Evolutionary conservation across 2,888 invertebrate species (phyloP).

Genomic region (Polydesmus complanatus): DNA sequence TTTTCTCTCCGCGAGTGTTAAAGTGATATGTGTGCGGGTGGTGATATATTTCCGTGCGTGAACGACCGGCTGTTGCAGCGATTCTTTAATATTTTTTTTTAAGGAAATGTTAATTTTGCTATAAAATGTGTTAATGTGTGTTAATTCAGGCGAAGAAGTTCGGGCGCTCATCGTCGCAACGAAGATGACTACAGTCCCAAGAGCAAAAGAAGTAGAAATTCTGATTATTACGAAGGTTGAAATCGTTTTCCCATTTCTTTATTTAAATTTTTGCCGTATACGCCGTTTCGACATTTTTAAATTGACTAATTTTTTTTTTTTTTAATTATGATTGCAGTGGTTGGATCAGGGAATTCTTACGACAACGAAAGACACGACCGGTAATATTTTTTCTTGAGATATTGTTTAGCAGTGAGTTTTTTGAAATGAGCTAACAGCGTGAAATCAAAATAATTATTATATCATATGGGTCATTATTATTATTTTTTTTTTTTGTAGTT

Average conservation of each 20-base stretch:
- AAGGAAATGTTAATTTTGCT: too few relatives aligned
- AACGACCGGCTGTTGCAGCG: too few relatives aligned
- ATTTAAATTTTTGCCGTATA: neutral
- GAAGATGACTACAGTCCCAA: slow-evolving; percentile 19
- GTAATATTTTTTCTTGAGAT: neutral
- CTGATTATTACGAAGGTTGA: slow-evolving; percentile 22
- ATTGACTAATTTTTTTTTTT: neutral
- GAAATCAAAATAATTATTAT: too few relatives aligned
- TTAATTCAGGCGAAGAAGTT: slow-evolving; percentile 19
- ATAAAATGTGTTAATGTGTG: slow-evolving; percentile 1
- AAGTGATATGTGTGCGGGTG: too few relatives aligned
- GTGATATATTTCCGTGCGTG: too few relatives aligned
- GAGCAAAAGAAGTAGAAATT: slow-evolving; percentile 20
- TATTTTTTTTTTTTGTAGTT: neutral
- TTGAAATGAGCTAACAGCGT: neutral
- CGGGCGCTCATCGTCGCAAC: slow-evolving; percentile 16
- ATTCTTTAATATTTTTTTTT: too few relatives aligned
- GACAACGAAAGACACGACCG: neutral
- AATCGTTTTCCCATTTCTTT: neutral
- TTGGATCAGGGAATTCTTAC: neutral
- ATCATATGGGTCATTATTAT: too few relatives aligned
- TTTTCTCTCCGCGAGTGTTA: too few relatives aligned
- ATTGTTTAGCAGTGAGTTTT: neutral
- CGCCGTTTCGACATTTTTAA: neutral
- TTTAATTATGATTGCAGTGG: neutral